These are phyloP conservation scores for Ciona savignyi DNA, from an alignment of 23 tunicate genomes.

Conservation along the genomic window DNA sequence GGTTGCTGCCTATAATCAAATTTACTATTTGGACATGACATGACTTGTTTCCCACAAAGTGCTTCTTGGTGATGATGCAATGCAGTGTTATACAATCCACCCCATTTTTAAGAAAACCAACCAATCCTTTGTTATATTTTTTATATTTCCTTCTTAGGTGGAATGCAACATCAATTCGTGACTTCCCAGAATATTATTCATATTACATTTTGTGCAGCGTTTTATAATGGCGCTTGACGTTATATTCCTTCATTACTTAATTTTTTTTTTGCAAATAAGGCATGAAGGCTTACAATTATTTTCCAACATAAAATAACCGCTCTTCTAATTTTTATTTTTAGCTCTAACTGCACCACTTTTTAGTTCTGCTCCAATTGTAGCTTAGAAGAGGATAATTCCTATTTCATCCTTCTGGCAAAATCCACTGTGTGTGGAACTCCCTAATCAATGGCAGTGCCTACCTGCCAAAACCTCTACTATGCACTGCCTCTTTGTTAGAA, in stretches of 20 bases:
- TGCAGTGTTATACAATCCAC: constrained; percentile 51
- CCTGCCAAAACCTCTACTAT: too few species aligned
- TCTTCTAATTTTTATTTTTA: constrained; percentile 19
- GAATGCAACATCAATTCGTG: constrained; percentile 49
- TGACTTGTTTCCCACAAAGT: constrained; percentile 61
- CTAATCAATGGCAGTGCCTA: too few species aligned
- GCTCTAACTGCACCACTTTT: constrained; percentile 28
- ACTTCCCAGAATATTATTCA: constrained; percentile 36
- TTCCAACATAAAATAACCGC: constrained; percentile 32
- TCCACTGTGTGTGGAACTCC: too few species aligned
- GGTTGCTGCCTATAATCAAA: constrained; percentile 39
- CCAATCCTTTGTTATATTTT: constrained; percentile 31
- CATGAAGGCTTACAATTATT: constrained; percentile 34
- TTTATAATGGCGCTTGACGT: constrained; percentile 57
- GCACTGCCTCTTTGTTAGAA: too few species aligned
- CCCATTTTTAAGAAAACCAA: constrained; percentile 44
- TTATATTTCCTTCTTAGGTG: constrained; percentile 25
- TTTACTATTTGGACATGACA: constrained; percentile 58
- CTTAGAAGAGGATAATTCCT: too few species aligned
- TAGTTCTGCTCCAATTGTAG: too few species aligned
- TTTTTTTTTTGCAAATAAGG: constrained; percentile 43
- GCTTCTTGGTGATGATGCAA: constrained; percentile 79
- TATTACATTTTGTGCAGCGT: constrained; percentile 50
- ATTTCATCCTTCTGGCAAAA: too few species aligned
- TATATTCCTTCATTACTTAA: constrained; percentile 59